Evolutionary conservation across 2,797 vertebrate genomes (phyloP).

Genomic region (Acanthopagrus latus): DNA sequence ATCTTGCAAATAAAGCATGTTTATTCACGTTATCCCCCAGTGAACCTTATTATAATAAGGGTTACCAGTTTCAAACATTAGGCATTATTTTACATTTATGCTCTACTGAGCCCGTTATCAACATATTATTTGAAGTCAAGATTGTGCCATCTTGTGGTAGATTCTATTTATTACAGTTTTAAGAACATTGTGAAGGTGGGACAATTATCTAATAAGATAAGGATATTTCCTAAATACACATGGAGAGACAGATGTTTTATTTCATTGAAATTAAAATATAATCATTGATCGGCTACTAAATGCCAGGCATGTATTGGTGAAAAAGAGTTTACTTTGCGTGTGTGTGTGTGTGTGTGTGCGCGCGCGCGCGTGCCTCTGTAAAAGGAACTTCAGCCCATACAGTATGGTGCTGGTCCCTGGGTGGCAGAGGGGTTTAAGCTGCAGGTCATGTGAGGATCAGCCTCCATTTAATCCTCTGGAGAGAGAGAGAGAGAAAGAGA

Average conservation of each 20-base stretch:
- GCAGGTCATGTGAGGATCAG: constrained; percentile 85
- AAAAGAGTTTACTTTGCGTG: neutral
- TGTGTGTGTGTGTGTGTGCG: neutral
- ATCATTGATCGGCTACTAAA: neutral
- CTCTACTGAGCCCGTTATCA: neutral
- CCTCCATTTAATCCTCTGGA: constrained; percentile 79
- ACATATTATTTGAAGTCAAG: neutral
- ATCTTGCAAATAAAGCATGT: neutral
- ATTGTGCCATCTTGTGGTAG: constrained; percentile 9
- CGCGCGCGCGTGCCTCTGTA: neutral
- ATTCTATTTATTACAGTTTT: neutral
- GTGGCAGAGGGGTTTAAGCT: constrained; percentile 77
- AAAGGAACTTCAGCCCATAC: constrained; percentile 30
- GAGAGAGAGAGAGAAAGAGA: constrained; percentile 39
- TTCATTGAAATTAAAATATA: neutral
- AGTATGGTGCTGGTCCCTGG: constrained; percentile 56
- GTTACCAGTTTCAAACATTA: neutral
- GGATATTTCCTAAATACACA: no score
- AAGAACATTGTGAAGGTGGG: neutral
- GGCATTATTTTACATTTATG: neutral
- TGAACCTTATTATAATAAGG: neutral
- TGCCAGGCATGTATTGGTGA: neutral
- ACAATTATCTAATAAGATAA: neutral
- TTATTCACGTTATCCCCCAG: neutral
- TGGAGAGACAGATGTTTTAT: neutral